phyloP scores from a whole-genome alignment of 2,797 vertebrate species.

The Melanotaenia nigrans region DNA sequence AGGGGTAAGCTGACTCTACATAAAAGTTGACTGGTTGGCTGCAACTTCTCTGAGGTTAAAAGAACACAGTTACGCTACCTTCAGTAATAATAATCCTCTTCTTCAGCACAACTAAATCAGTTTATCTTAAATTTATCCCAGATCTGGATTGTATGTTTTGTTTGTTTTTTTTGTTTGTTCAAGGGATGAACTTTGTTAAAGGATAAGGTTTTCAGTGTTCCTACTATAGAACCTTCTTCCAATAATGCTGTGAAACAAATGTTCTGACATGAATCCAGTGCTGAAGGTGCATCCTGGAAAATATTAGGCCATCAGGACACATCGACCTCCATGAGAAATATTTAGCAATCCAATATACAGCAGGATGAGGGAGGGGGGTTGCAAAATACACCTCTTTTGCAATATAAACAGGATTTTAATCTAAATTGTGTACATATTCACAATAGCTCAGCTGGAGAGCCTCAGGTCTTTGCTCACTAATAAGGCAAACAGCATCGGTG shows the following conservation, averaged over 20 bases:
- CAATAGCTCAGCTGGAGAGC: conserved; percentile 78
- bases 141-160: too few relatives aligned
- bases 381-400: conserved; percentile 83
- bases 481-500: conserved; percentile 72
- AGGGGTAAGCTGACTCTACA: too few relatives aligned
- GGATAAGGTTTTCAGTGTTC: too few relatives aligned
- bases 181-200: too few relatives aligned
- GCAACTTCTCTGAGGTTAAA: too few relatives aligned
- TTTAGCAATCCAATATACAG: conserved; percentile 78
- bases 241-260: neutral
- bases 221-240: too few relatives aligned
- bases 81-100: too few relatives aligned
- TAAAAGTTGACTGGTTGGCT: too few relatives aligned
- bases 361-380: conserved; percentile 52
- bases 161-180: too few relatives aligned
- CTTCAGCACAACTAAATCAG: too few relatives aligned
- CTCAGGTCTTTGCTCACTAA: conserved; percentile 78
- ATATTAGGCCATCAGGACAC: conserved; percentile 50
- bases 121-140: too few relatives aligned
- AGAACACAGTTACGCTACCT: too few relatives aligned
- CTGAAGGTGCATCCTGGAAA: conserved; percentile 61
- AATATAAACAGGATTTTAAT: conserved; percentile 83
- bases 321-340: conserved; percentile 61
- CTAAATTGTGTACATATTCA: conserved; percentile 80
- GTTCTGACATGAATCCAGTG: conserved; percentile 1